Evolutionary conservation across 2,797 vertebrate species (phyloP), one percentile per base, ranked within the genome.

Genomic region (Manis crassicaudata): DNA sequence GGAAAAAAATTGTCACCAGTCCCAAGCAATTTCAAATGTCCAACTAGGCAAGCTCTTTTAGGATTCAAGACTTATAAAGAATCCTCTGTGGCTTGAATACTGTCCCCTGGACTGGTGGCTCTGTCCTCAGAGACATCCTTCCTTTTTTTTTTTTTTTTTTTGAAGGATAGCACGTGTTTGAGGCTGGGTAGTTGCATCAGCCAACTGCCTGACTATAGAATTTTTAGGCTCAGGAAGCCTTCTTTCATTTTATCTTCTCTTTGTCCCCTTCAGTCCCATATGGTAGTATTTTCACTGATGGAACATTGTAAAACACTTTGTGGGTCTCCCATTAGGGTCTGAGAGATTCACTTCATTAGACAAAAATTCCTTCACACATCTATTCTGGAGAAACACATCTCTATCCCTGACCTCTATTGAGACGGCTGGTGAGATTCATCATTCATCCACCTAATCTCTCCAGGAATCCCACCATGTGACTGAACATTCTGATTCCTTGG

Each of bases 181-280:
- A 2, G 7, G 2, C 9, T 37, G 21, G 67, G 7, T 23, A n/a
- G 35, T 70, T 56, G 63, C 80, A n/a, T 46, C 37, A 46, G 7
- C 7, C 32, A 32, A 4, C 9, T 72, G 77, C 56, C 29, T 76
- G 50, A 50, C 23, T 65, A 4, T 27, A 54, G 23, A 65, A 46
- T 14, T 18, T 16, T 6, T 7, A 1, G 5, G 7, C 0, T 77
- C 27, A 3, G 17, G 10, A 29, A 20, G 8, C 10, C 40, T 54
- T 77, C 40, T 23, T 82, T 95, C 29, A 46, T 43, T 81, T 82
- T 29, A 65, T 21, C 12, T 62, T 72, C 4, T 46, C 25, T 79
- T 50, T 79, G 50, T 17, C 20, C 32, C 18, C 50, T 87, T 84
- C 14, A 11, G 8, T 50, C 1, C 10, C 68, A 65, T 6, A n/a